Conservation (phyloP, 2,888 invertebrate species). For the Idaea biselata region DNA sequence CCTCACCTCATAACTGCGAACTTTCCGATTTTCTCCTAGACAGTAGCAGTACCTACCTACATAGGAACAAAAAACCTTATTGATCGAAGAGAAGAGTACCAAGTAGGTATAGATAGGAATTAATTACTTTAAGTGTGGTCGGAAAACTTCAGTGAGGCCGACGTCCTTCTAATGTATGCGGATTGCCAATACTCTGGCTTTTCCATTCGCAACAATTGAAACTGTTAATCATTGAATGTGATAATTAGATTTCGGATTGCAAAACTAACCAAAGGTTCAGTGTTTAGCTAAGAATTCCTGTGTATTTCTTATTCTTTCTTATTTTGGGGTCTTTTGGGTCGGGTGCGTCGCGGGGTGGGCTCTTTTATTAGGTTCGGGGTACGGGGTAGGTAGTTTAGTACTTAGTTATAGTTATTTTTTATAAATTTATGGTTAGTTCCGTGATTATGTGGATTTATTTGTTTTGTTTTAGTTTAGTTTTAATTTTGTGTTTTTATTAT, state of each 20-base stretch:
- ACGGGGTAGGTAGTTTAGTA: too few relatives aligned
- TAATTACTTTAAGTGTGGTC: slow-evolving; percentile 29
- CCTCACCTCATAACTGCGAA: neutral
- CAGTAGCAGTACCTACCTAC: neutral
- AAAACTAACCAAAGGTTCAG: neutral
- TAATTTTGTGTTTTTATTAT: too few relatives aligned
- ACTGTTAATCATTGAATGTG: slow-evolving; percentile 18
- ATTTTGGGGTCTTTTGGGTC: too few relatives aligned
- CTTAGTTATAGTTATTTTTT: too few relatives aligned
- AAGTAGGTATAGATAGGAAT: slow-evolving; percentile 16
- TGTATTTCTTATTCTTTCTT: too few relatives aligned
- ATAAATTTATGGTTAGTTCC: too few relatives aligned
- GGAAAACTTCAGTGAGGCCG: slow-evolving; percentile 18
- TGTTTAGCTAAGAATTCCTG: neutral
- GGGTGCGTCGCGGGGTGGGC: too few relatives aligned
- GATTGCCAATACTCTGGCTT: slow-evolving; percentile 21
- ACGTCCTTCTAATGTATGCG: slow-evolving; percentile 26
- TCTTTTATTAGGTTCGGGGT: too few relatives aligned
- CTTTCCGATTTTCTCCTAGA: slow-evolving; percentile 1
- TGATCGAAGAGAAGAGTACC: slow-evolving; percentile 5
- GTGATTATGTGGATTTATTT: too few relatives aligned
- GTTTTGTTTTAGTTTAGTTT: too few relatives aligned
- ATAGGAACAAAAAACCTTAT: neutral
- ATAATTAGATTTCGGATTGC: slow-evolving; percentile 9
- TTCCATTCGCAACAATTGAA: slow-evolving; percentile 23